phyloP scores from a whole-genome alignment of 1,140 invertebrate genomes.

The Temnothorax curvispinosus region DNA sequence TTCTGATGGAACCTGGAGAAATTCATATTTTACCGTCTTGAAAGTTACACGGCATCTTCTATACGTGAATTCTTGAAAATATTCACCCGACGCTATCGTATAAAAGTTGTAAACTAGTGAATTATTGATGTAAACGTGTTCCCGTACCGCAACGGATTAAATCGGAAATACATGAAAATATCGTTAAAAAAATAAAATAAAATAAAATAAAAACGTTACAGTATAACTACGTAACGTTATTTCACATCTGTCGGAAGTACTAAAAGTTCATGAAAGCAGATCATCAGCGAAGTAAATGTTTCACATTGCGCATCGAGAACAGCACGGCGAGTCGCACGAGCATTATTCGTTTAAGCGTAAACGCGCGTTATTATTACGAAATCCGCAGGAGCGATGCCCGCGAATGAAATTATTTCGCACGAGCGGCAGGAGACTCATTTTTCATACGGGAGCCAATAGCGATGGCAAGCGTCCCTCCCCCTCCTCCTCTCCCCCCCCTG shows the following conservation, averaged over 20 bases:
- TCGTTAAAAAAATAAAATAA: not conserved
- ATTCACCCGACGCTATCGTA: not conserved
- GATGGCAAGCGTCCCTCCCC: not conserved
- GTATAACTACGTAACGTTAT: not conserved
- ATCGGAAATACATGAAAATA: slow-evolving; percentile 4
- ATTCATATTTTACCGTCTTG: slow-evolving; percentile 42
- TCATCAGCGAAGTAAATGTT: slow-evolving; percentile 31
- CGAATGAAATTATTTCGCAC: slow-evolving; percentile 45
- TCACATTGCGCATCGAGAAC: slow-evolving; percentile 24
- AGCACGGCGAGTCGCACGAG: slow-evolving; percentile 12
- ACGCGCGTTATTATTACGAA: slow-evolving; percentile 39
- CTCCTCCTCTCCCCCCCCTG: not conserved
- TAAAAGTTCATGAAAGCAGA: slow-evolving; percentile 40
- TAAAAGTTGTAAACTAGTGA: not conserved
- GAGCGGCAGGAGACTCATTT: slow-evolving; percentile 48
- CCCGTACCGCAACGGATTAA: not conserved
- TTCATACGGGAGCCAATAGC: slow-evolving; percentile 51
- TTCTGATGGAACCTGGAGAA: slow-evolving; percentile 29
- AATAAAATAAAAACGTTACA: not conserved
- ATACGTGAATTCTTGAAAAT: slow-evolving; percentile 15
- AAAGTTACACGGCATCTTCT: slow-evolving; percentile 16
- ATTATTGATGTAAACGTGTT: slow-evolving; percentile 9
- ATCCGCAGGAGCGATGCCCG: slow-evolving; percentile 21
- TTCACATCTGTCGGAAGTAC: not conserved
- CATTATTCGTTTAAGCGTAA: slow-evolving; percentile 40